Evolutionary conservation across 2,888 invertebrate species (phyloP).

Genomic region (Caenorhabditis wallacei): DNA sequence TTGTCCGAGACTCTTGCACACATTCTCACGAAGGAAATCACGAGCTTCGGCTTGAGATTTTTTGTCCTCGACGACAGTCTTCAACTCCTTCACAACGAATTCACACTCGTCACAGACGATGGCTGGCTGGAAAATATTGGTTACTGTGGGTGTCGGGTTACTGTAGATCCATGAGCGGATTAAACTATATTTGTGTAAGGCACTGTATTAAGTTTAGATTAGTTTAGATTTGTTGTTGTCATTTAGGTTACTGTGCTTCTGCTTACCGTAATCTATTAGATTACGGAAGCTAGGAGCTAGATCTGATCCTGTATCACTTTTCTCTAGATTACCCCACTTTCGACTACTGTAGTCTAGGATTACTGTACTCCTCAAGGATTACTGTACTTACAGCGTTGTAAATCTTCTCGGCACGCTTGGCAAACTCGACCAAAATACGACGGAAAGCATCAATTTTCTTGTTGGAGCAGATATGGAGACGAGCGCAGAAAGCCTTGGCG

Average conservation of each 20-base stretch:
- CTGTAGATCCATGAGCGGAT: neutral
- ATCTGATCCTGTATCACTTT: no score
- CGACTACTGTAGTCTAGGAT: no score
- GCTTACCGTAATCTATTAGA: no score
- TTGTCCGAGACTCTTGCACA: slow-evolving; percentile 78
- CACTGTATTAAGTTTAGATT: no score
- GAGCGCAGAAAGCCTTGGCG: slow-evolving; percentile 75
- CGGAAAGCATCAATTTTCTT: slow-evolving; percentile 77
- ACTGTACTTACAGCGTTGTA: slow-evolving; percentile 9
- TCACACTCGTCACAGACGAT: slow-evolving; percentile 82
- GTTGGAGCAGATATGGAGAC: slow-evolving; percentile 80
- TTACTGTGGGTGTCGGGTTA: neutral
- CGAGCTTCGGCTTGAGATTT: slow-evolving; percentile 71
- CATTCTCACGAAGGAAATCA: slow-evolving; percentile 73
- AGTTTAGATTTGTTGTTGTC: no score
- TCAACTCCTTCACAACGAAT: slow-evolving; percentile 80
- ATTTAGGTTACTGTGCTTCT: no score
- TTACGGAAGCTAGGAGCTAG: no score
- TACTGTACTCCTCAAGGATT: neutral
- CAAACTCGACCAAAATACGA: slow-evolving; percentile 75
- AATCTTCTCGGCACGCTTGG: slow-evolving; percentile 67
- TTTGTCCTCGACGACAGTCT: slow-evolving; percentile 75
- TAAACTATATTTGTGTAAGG: no score
- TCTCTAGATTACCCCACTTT: no score
- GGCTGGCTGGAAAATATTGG: slow-evolving; percentile 67